A percentile compares a stretch with the other conserved stretches of the same genome.
phyloP scores from a whole-genome alignment of 2,888 invertebrate species.

The Megaustenia siamemsis region DNA sequence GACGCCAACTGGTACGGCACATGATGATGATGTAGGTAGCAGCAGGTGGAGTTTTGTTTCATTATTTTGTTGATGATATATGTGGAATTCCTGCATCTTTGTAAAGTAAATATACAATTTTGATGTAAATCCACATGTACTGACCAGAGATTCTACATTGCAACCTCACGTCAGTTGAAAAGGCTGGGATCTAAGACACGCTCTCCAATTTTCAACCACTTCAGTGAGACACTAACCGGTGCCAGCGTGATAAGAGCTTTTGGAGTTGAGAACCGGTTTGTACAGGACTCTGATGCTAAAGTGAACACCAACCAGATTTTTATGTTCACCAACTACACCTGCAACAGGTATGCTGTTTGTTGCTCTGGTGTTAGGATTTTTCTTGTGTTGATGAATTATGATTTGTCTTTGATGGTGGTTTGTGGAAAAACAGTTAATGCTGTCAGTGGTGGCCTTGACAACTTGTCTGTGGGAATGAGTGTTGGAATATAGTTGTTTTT shows the following conservation, averaged over 20 bases:
- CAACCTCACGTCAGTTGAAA: conserved; percentile 78
- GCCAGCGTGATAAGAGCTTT: conserved; percentile 77
- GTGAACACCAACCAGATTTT: conserved; percentile 85
- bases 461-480: too few species aligned
- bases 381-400: too few species aligned
- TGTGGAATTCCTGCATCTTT: too few species aligned
- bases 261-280: conserved; percentile 68
- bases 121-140: background rate
- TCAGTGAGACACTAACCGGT: conserved; percentile 82
- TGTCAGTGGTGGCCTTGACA: too few species aligned
- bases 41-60: too few species aligned
- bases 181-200: conserved; percentile 77
- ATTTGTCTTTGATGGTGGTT: too few species aligned
- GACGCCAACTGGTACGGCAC: too few species aligned
- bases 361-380: background rate
- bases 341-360: conserved; percentile 79
- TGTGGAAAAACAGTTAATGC: too few species aligned
- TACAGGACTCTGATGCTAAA: conserved; percentile 66
- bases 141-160: conserved; percentile 81
- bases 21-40: too few species aligned
- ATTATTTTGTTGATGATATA: too few species aligned
- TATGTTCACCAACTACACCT: conserved; percentile 73
- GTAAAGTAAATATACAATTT: too few species aligned
- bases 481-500: too few species aligned
- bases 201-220: conserved; percentile 79